Percentiles rank a stretch among this genome's conserved stretches.
Conservation (phyloP, 2,113 vertebrate species). For the Cochlearius cochlearius region DNA sequence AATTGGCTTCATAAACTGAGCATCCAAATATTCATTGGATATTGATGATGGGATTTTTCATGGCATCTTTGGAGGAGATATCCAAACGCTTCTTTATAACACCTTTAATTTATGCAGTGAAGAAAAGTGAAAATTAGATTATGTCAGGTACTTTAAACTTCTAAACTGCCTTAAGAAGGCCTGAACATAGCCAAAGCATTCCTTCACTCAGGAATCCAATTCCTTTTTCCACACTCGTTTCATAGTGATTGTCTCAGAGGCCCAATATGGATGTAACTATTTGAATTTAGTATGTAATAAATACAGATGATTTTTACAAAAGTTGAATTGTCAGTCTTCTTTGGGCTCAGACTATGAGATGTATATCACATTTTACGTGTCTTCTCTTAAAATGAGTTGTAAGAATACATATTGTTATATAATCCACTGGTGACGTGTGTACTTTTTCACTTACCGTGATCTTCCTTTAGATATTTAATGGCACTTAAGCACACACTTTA, state of each 20-base stretch:
- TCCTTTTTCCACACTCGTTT: neutral
- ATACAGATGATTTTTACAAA: neutral
- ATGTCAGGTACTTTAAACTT: neutral
- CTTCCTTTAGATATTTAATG: neutral
- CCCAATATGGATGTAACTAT: neutral
- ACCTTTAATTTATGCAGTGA: neutral
- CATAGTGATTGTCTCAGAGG: neutral
- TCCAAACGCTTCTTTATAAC: neutral
- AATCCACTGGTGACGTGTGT: neutral
- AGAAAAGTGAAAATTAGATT: neutral
- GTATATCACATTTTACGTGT: neutral
- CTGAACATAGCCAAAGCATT: neutral
- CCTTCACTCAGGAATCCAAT: neutral
- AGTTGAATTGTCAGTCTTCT: conserved; percentile 21
- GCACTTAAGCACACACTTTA: neutral
- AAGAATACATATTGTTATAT: neutral
- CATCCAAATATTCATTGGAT: neutral
- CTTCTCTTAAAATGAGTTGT: neutral
- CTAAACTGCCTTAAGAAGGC: neutral
- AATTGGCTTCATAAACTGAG: neutral
- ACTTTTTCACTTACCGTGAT: neutral
- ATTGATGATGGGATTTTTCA: neutral
- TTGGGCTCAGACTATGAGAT: neutral
- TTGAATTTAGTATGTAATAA: neutral
- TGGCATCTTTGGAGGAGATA: neutral